These are phyloP conservation scores for Lasioglossum oenotherae DNA, from an alignment of 2,888 invertebrate species.

Conservation along the genomic window DNA sequence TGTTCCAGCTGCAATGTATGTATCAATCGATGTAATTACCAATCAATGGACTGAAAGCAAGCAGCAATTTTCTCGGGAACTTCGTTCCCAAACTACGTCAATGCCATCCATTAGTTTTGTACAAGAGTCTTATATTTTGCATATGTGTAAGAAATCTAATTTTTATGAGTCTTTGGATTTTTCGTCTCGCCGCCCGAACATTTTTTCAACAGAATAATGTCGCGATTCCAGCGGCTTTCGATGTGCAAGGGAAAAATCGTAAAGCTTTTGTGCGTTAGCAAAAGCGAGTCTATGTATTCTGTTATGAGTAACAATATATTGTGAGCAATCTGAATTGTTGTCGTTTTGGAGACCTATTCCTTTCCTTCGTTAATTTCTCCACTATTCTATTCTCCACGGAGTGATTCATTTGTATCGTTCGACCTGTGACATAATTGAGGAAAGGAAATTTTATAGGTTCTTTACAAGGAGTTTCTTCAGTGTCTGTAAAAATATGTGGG, in stretches of 20 bases:
- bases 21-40: not conserved
- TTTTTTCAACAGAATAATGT: not conserved
- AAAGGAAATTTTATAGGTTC: not conserved
- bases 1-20: not conserved
- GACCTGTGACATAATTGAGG: not conserved
- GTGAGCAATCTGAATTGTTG: not conserved
- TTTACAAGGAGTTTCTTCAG: not conserved
- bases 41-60: not conserved
- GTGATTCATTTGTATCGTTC: not conserved
- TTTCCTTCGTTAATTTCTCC: not conserved
- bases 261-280: slow-evolving; percentile 3
- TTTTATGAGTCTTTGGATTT: not conserved
- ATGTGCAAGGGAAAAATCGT: slow-evolving; percentile 4
- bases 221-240: slow-evolving; percentile 7
- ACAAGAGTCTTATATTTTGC: slow-evolving; percentile 3
- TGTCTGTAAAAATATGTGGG: no score
- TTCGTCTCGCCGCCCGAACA: not conserved
- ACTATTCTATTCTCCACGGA: not conserved
- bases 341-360: not conserved
- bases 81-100: slow-evolving; percentile 25
- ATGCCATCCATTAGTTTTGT: slow-evolving; percentile 56
- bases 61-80: not conserved
- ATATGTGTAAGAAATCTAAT: not conserved
- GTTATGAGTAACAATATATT: slow-evolving; percentile 7
- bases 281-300: slow-evolving; percentile 29